Evolutionary conservation across 2,113 vertebrate genomes (phyloP), one percentile per base, ranked within the genome.

Genomic region (Melanerpes aurifrons): DNA sequence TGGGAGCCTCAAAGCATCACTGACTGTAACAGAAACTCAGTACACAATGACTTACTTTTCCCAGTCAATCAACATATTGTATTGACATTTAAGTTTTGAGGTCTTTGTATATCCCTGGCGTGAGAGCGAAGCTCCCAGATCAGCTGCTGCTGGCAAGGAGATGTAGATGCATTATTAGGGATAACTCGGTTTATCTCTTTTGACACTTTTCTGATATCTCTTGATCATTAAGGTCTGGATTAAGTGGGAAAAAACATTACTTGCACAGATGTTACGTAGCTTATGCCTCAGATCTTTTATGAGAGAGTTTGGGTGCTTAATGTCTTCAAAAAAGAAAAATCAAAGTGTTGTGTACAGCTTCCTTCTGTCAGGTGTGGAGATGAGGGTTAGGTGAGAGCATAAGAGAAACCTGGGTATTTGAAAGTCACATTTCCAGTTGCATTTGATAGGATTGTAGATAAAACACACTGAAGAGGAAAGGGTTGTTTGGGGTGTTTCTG

Each of bases 271-370:
- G 53, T 82, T 94, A 43, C 61, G 19, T 88, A 73, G 77, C 47
- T 95, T 93, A 20, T 86, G 89, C 91, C 87, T 97, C 73, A 93
- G 92, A 91, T 95, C 62, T 96, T 89, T 90, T 91, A 88, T 87
- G 86, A 83, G 72, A 57, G 71, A 82, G 56, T 93, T 84, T 92
- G 84, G 50, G 69, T 93, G 84, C 90, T 90, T 90, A 89, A 92
- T 88, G 69, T 94, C 56, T 94, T 93, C 90, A 94, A 91, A 96
- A 45, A 90, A 91, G 87, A 86, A 77, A 92, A 93, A 94, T 90
- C 90, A 87, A 96, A 96, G 75, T 86, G 73, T 86, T 93, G 70
- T 87, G 56, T 92, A 80, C 57, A 59, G 84, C 89, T 96, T 95
- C 67, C 24, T 85, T 64, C 83, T 96, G 87, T 94, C 92, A 92